Percentiles rank a stretch among this genome's conserved stretches.
phyloP scores from a whole-genome alignment of 2,113 vertebrate species.

The Hippolais icterina region DNA sequence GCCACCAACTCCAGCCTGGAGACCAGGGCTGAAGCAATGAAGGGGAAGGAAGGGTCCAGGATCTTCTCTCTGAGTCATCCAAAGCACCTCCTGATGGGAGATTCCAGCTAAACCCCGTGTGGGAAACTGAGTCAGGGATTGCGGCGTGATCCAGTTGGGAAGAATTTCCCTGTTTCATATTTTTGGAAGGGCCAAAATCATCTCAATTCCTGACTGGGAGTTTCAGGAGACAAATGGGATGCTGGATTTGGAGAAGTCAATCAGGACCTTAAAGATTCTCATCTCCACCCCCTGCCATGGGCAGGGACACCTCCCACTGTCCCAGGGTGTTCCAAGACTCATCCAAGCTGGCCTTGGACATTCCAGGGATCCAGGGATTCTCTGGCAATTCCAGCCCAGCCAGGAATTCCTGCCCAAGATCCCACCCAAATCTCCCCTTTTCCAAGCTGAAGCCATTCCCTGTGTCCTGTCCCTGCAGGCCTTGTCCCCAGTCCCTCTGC shows the following conservation, averaged over 20 bases:
- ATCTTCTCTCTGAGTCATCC: background rate
- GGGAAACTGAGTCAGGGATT: background rate
- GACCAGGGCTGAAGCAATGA: background rate
- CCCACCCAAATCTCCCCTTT: too few species aligned
- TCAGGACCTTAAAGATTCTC: background rate
- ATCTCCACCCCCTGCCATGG: background rate
- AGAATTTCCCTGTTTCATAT: background rate
- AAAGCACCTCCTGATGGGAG: background rate
- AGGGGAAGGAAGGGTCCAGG: background rate
- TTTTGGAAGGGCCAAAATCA: background rate
- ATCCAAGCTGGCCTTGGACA: background rate
- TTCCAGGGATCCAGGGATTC: background rate
- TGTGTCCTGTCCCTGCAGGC: background rate
- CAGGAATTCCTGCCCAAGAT: background rate
- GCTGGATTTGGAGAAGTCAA: background rate
- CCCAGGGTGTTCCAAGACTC: background rate
- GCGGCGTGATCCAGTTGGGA: background rate
- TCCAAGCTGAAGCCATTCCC: background rate
- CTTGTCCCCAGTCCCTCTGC: background rate
- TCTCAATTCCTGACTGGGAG: slow-evolving; percentile 1
- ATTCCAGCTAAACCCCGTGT: background rate
- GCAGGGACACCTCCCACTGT: background rate
- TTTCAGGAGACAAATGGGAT: background rate
- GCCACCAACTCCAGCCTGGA: background rate
- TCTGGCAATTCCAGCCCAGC: background rate